These are phyloP conservation scores for Notospermus geniculatus DNA, from an alignment of 1,140 invertebrate species.

Conservation along the genomic window DNA sequence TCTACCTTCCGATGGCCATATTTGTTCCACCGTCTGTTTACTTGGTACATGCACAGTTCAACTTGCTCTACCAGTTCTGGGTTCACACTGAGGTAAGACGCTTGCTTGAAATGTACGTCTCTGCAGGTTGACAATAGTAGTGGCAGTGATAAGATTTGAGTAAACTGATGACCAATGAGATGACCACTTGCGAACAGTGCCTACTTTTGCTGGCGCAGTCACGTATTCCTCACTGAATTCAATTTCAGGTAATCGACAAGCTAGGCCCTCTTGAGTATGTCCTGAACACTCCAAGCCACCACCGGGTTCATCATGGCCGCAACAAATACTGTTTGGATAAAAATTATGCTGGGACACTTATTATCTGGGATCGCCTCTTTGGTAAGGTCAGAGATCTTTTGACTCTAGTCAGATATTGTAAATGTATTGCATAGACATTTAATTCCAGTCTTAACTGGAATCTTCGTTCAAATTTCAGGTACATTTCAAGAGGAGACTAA, in stretches of 20 bases:
- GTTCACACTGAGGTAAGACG: slow-evolving; percentile 75
- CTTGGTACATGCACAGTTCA: slow-evolving; percentile 81
- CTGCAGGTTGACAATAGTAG: too few species aligned
- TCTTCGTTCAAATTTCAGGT: too few species aligned
- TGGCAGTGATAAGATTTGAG: too few species aligned
- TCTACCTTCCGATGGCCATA: slow-evolving; percentile 81
- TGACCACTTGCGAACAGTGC: too few species aligned
- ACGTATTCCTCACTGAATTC: not conserved
- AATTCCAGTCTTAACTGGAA: too few species aligned
- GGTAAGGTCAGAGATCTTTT: slow-evolving; percentile 60
- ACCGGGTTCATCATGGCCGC: slow-evolving; percentile 85
- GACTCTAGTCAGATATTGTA: too few species aligned
- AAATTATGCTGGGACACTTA: slow-evolving; percentile 82
- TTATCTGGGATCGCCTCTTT: slow-evolving; percentile 85
- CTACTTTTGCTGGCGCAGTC: too few species aligned
- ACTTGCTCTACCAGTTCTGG: slow-evolving; percentile 88
- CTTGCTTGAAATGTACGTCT: not conserved
- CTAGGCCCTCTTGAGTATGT: slow-evolving; percentile 81
- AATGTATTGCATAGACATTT: too few species aligned
- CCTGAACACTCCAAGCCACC: slow-evolving; percentile 85
- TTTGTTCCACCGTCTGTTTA: slow-evolving; percentile 81
- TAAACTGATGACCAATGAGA: too few species aligned
- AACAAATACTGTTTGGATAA: slow-evolving; percentile 84
- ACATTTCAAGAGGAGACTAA: slow-evolving; percentile 73
- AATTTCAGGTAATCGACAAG: slow-evolving; percentile 61